Evolutionary conservation across 2,888 invertebrate species (phyloP).

Genomic region (Eupsilia transversa): DNA sequence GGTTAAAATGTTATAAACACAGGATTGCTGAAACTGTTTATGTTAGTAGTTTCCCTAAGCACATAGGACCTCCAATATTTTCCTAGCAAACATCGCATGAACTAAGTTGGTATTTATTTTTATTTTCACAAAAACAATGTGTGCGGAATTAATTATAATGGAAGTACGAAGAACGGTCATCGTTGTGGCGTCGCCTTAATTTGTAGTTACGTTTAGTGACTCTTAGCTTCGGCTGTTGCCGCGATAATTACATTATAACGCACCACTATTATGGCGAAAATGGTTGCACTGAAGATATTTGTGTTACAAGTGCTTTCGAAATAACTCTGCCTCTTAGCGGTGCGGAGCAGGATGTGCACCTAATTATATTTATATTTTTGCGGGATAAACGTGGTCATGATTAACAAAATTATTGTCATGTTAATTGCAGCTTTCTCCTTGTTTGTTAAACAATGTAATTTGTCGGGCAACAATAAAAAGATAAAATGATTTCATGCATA

Average conservation of each 20-base stretch:
- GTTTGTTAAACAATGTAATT: conserved; percentile 30
- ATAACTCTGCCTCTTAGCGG: not conserved
- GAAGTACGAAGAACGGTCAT: conserved; percentile 61
- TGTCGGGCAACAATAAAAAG: conserved; percentile 31
- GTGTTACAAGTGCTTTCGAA: conserved; percentile 11
- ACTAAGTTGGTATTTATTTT: conserved; percentile 24
- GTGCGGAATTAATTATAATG: conserved; percentile 69
- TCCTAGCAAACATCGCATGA: conserved; percentile 15
- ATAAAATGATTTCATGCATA: conserved; percentile 40
- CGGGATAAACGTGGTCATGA: not conserved
- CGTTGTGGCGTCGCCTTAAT: conserved; percentile 69
- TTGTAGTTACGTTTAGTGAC: conserved; percentile 68
- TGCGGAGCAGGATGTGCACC: not conserved
- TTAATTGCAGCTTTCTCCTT: conserved; percentile 44
- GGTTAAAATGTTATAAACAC: not conserved
- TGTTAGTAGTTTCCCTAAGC: not conserved
- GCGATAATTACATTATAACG: conserved; percentile 66
- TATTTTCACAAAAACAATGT: conserved; percentile 47
- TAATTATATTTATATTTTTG: not conserved
- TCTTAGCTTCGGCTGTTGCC: conserved; percentile 63
- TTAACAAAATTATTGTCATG: conserved; percentile 34
- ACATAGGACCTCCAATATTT: conserved; percentile 7
- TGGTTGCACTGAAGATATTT: conserved; percentile 39
- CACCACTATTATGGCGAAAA: conserved; percentile 28
- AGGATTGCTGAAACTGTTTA: not conserved